phyloP scores from a whole-genome alignment of 2,888 invertebrate genomes.

The Troglohyphantes excavatus region DNA sequence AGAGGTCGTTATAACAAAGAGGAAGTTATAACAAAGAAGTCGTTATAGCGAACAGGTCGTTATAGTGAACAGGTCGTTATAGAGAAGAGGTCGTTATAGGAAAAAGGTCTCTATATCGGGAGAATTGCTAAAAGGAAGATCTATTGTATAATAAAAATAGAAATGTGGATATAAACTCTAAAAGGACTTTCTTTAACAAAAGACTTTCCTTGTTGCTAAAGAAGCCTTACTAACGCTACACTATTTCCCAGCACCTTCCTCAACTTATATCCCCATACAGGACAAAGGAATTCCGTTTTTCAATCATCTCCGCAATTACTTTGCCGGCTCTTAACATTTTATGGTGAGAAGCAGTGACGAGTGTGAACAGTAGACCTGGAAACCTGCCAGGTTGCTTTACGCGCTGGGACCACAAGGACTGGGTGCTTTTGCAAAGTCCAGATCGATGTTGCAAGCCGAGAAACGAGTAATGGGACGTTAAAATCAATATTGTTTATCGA shows the following conservation, averaged over 20 bases:
- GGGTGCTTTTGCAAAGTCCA: not conserved
- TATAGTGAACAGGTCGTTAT: no score
- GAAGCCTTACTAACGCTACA: not conserved
- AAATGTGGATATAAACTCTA: no score
- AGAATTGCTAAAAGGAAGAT: no score
- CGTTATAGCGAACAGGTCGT: no score
- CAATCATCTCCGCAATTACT: conserved; percentile 12
- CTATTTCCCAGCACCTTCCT: not conserved
- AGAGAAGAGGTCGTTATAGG: no score
- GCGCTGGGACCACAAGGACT: conserved; percentile 14
- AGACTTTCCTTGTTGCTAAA: not conserved
- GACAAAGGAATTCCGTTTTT: conserved; percentile 15
- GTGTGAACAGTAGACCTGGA: conserved; percentile 28
- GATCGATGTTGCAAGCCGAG: conserved; percentile 25
- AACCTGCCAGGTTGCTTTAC: conserved; percentile 21
- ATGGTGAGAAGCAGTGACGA: not conserved
- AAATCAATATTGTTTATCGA: conserved; percentile 59
- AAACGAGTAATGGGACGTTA: conserved; percentile 18
- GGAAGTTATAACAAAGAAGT: no score
- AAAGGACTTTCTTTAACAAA: no score
- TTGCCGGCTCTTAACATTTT: conserved; percentile 33
- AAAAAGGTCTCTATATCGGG: no score
- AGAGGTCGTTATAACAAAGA: no score
- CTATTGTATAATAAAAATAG: no score
- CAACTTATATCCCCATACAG: not conserved